phyloP scores from a whole-genome alignment of 2,888 invertebrate genomes.

The Zygaena filipendulae region DNA sequence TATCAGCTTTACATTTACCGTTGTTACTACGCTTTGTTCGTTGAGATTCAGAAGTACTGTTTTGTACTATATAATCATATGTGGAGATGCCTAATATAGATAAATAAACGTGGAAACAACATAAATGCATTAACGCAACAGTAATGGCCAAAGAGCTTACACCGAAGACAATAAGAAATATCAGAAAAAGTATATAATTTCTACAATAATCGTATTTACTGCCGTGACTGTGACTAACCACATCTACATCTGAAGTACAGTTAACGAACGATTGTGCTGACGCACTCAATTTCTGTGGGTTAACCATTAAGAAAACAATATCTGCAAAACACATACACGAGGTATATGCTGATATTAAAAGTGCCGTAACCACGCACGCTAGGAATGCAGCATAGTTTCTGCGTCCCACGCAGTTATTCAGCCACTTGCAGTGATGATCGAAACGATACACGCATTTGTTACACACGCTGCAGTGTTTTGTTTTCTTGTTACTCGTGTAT shows the following conservation, averaged over 20 bases:
- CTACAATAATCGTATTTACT: no score
- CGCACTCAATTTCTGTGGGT: constrained; percentile 69
- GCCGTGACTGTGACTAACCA: no score
- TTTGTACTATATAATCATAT: constrained; percentile 82
- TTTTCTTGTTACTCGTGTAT: constrained; percentile 76
- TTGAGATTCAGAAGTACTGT: constrained; percentile 25
- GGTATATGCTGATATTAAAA: constrained; percentile 76
- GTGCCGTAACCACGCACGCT: constrained; percentile 82
- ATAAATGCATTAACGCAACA: constrained; percentile 82
- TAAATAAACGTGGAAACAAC: constrained; percentile 90
- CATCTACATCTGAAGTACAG: constrained; percentile 28
- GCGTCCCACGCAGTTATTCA: constrained; percentile 96
- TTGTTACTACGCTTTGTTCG: constrained; percentile 5
- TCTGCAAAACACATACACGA: constrained; percentile 77
- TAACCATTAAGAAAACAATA: constrained; percentile 72
- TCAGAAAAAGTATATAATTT: constrained; percentile 40
- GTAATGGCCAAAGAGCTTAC: constrained; percentile 79
- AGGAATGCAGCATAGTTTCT: constrained; percentile 90
- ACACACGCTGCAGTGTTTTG: constrained; percentile 96
- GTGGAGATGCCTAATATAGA: constrained; percentile 86
- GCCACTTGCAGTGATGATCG: constrained; percentile 99
- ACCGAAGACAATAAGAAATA: constrained; percentile 67
- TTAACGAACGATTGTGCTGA: constrained; percentile 57
- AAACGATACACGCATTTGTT: constrained; percentile 97
- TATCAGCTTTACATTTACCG: no score